Evolutionary conservation across 2,113 vertebrate species (phyloP), one percentile per base, ranked within the genome.

Genomic region (Plectropomus leopardus): DNA sequence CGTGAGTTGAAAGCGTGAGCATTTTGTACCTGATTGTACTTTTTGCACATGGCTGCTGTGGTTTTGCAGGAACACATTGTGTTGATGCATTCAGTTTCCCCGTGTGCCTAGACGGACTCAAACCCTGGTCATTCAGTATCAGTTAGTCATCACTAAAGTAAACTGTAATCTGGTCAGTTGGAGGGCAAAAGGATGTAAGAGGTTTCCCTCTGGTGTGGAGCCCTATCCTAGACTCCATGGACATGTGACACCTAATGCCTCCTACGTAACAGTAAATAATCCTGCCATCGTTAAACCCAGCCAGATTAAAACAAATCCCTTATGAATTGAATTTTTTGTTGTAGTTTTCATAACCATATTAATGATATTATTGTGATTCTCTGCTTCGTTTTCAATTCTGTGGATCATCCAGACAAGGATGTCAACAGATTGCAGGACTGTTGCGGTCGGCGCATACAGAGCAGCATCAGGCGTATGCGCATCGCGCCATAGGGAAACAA

Each of bases 241-340:
- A 82, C 93, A 93, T 91, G 92, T 93, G 93, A 94, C 89, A 90
- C 84, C 83, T 83, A 92, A 93, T 86, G 70, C 89, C 89, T 92
- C 83, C 91, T 87, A 85, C 87, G 42, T 87, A 90, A 91, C 88
- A 90, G 89, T 84, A 76, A 92, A 91, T 94, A 95, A 94, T 95
- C 93, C 93, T 58, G 70, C 83, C 80, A 72, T 87, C 70, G 68
- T 90, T 89, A 91, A 94, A 92, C 75, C 92, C 85, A 78, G 15
- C 71, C 85, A 88, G 94, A 94, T 94, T 92, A 94, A 89, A 88
- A 63, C 61, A 89, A 92, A 94, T 91, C 92, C 89, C 86, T 84
- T 70, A 75, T 88, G 86, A 90, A 83, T 89, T 70, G 66, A 85
- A 86, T 80, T 88, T 63, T 90, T 90, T 93, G 82, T 91, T 92